phyloP scores from a whole-genome alignment of 2,797 vertebrate species.

The Pelochelys cantorii region DNA sequence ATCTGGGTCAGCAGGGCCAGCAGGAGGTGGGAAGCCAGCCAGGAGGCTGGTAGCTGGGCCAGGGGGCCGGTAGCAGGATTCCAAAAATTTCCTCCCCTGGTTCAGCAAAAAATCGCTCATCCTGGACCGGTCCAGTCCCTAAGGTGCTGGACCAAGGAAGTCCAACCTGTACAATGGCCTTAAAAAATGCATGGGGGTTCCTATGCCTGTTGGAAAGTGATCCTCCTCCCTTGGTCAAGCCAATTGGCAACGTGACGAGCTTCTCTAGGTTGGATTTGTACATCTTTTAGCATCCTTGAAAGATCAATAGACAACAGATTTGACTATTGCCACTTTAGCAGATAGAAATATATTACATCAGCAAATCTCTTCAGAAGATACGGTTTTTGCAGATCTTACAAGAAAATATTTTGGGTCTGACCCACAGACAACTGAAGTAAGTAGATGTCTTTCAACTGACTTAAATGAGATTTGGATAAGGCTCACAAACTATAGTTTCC shows the following conservation, averaged over 20 bases:
- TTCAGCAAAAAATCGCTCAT: no score
- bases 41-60: no score
- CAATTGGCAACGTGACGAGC: not conserved
- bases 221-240: not conserved
- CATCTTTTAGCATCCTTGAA: not conserved
- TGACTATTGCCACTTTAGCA: not conserved
- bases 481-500: not conserved
- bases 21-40: no score
- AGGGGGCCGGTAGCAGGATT: no score
- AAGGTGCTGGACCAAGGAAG: no score
- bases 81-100: no score
- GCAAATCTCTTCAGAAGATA: not conserved
- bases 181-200: not conserved
- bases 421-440: not conserved
- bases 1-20: no score
- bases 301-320: not conserved
- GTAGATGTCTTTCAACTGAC: not conserved
- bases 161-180: not conserved
- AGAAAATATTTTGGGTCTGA: not conserved
- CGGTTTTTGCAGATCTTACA: not conserved
- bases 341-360: not conserved
- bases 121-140: no score
- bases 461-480: not conserved
- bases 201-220: not conserved
- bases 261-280: not conserved